A percentile compares a stretch with the other conserved stretches of the same genome.
These are phyloP conservation scores for Lasius platythorax DNA, from an alignment of 2,888 invertebrate species.

Conservation along the genomic window DNA sequence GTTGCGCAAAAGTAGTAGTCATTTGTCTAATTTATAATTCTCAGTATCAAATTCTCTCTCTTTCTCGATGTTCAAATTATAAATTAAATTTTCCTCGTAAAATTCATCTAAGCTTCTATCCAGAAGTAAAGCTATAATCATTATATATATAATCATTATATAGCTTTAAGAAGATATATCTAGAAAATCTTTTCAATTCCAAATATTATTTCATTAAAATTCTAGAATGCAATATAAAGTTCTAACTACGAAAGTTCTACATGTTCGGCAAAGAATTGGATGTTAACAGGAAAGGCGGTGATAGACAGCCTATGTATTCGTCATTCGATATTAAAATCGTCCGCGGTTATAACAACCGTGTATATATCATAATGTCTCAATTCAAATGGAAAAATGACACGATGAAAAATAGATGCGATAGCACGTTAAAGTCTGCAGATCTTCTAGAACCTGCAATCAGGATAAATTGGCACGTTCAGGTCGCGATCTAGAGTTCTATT, in stretches of 20 bases:
- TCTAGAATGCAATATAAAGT: background rate
- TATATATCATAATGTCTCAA: slow-evolving; percentile 33
- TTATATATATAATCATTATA: background rate
- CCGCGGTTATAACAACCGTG: background rate
- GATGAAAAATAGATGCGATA: slow-evolving; percentile 43
- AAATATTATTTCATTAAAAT: slow-evolving; percentile 3
- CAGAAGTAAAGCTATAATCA: background rate
- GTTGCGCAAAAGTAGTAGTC: background rate
- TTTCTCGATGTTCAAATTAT: slow-evolving; percentile 4
- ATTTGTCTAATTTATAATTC: slow-evolving; percentile 1
- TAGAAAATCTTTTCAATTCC: background rate
- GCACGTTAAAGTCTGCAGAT: background rate
- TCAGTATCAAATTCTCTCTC: slow-evolving; percentile 4
- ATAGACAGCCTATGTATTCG: background rate
- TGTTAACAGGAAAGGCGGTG: slow-evolving; percentile 13
- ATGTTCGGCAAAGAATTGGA: background rate
- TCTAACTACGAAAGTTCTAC: background rate
- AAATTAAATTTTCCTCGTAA: background rate
- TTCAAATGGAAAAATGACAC: slow-evolving; percentile 5
- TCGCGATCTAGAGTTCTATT: slow-evolving; percentile 45
- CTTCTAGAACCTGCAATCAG: slow-evolving; percentile 1
- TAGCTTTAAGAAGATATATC: background rate
- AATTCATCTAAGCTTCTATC: background rate
- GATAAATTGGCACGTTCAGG: slow-evolving; percentile 11
- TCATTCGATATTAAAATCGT: slow-evolving; percentile 32